Evolutionary conservation across 2,797 vertebrate species (phyloP).

Genomic region (Melanotaenia parkinsoni): DNA sequence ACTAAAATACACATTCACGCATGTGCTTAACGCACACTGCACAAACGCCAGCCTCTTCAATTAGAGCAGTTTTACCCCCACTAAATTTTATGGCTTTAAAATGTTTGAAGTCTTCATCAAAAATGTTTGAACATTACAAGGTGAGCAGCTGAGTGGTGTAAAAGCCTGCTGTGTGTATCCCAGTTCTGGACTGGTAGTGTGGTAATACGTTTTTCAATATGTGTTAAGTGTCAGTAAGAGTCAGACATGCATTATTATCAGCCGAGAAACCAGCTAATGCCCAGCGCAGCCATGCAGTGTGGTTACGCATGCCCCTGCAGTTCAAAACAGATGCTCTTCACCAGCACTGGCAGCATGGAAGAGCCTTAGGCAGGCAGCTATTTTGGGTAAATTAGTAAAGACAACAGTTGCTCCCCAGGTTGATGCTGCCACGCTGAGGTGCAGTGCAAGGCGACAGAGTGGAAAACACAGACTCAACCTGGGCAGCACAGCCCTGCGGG

Average conservation of each 20-base stretch:
- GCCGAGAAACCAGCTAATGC: constrained; percentile 45
- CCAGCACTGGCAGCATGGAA: constrained; percentile 62
- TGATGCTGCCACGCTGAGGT: constrained; percentile 73
- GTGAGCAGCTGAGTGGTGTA: constrained; percentile 11
- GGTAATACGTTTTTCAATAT: constrained; percentile 22
- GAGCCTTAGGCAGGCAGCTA: constrained; percentile 70
- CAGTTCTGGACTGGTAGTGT: constrained; percentile 4
- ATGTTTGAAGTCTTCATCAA: constrained; percentile 11
- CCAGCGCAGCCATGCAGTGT: constrained; percentile 54
- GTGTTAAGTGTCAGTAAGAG: constrained; percentile 53
- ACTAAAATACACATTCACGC: not conserved
- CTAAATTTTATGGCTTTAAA: constrained; percentile 18
- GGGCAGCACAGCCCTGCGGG: constrained; percentile 66
- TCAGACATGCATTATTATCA: constrained; percentile 59
- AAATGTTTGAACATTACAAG: not conserved
- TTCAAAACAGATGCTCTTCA: constrained; percentile 79
- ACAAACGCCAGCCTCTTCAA: not conserved
- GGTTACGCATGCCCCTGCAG: constrained; percentile 73
- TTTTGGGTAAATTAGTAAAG: constrained; percentile 82
- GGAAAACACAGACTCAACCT: constrained; percentile 75
- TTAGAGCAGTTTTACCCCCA: not conserved
- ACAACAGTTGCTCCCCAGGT: constrained; percentile 79
- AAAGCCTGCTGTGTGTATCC: constrained; percentile 25
- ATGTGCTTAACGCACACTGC: not conserved
- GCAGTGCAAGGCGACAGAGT: constrained; percentile 73